Base-by-base conservation (phyloP, 2,113 vertebrate genomes). In the Gulo gulo region DNA sequence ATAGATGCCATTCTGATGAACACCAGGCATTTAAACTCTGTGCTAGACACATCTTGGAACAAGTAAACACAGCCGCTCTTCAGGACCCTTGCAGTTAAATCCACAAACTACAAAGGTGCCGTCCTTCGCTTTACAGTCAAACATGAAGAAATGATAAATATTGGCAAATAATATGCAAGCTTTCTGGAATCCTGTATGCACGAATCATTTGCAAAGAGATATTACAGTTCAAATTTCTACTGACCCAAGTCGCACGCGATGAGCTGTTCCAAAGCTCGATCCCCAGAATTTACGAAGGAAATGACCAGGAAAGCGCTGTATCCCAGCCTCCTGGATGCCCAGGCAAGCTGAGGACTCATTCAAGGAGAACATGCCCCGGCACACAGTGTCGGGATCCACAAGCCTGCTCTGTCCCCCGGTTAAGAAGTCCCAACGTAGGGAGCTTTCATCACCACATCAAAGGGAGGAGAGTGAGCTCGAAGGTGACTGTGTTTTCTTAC, bases 341-440 rank as follows among this genome's bases (percentile, higher is more conserved):
- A 0, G 4, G 7, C 23, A 12, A 29, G 9, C 6, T 0, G 4
- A 11, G 36, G 47, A 16, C 0, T 14, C 4, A 4, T 21, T 67
- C 21, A 7, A 15, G 29, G 23, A 65, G 31, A 76, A 12, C 23
- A 13, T 34, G 26, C 7, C 1, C 5, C 3, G 39, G 24, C 20
- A 8, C 8, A 2, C 13, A 16, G 6, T 9, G 2, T 81, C 47
- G 15, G 34, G 34, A 52, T 9, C 12, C 16, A 6, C 20, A 9
- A 20, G 36, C 18, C 5, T 1, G 23, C 11, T 23, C 0, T 20
- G 3, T 12, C 2, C 18, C 4, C 36, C n/a, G n/a, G 55, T 14
- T 50, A 7, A 47, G 69, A 52, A 55, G 50, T 34, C 21, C 10
- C 73, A 36, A 4, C 4, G 0, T 26, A 7, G 7, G 4, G 1